Conservation (phyloP, 1,140 invertebrate genomes). For the Pseudachorutes palmiensis region DNA sequence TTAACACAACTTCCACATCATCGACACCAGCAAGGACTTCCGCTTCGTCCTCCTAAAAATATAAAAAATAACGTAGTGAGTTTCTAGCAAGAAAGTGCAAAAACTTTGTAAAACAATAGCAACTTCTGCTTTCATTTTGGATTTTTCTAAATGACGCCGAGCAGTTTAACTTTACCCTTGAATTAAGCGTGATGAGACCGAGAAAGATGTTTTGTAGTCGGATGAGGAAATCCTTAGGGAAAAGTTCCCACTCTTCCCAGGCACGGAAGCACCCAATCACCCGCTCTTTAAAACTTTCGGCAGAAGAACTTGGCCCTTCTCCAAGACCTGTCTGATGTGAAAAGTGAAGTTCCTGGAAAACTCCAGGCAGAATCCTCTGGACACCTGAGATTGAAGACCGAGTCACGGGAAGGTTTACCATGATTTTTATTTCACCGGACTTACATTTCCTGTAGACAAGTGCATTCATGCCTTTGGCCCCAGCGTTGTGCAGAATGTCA, state of each 20-base stretch:
- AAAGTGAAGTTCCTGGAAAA: constrained; percentile 75
- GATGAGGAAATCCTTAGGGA: constrained; percentile 86
- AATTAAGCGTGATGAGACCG: constrained; percentile 48
- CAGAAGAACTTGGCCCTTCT: constrained; percentile 75
- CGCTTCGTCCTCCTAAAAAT: constrained; percentile 32
- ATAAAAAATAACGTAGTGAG: not conserved
- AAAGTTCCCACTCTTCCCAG: constrained; percentile 97
- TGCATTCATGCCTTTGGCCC: constrained; percentile 93
- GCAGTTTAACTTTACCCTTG: constrained; percentile 21
- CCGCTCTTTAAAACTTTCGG: constrained; percentile 91
- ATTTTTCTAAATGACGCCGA: too few species aligned
- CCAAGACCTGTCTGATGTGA: constrained; percentile 53
- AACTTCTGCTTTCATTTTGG: not conserved
- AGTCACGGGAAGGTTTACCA: too few species aligned
- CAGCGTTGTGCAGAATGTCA: constrained; percentile 95
- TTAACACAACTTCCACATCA: constrained; percentile 24
- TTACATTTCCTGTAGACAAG: constrained; percentile 73
- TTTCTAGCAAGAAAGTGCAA: not conserved
- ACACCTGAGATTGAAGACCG: constrained; percentile 55
- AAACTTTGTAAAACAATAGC: constrained; percentile 12
- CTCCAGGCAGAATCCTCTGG: constrained; percentile 72
- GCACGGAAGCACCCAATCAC: constrained; percentile 89
- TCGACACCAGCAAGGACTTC: constrained; percentile 32
- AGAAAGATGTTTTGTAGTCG: constrained; percentile 85
- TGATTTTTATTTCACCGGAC: not conserved